Percentiles rank a stretch among this genome's conserved stretches.
Conservation (phyloP, 2,113 vertebrate genomes). For the Apaloderma vittatum region DNA sequence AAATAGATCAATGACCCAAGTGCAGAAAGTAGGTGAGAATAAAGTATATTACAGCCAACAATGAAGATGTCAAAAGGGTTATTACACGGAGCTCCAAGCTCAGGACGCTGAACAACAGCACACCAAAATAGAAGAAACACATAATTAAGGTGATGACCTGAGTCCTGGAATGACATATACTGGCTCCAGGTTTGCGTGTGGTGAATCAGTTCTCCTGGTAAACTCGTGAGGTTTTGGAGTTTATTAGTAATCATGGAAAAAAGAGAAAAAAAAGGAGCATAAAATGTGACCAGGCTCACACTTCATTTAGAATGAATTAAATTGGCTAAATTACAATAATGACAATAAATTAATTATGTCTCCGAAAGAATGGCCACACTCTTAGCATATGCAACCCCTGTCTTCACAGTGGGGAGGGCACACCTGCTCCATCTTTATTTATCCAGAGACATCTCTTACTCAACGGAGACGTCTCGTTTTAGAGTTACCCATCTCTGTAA, state of each 20-base stretch:
- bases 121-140: not conserved
- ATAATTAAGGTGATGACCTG: not conserved
- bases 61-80: not conserved
- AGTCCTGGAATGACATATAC: not conserved
- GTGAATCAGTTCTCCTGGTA: not conserved
- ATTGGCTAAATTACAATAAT: not conserved
- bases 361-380: not conserved
- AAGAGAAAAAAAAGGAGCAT: not conserved
- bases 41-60: not conserved
- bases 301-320: not conserved
- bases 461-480: rapidly evolving
- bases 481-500: not conserved
- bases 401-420: not conserved
- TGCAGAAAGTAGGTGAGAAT: not conserved
- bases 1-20: not conserved
- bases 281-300: not conserved
- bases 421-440: not conserved
- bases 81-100: not conserved
- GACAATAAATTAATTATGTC: not conserved
- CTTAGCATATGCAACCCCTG: not conserved
- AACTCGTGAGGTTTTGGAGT: not conserved
- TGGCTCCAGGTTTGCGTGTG: not conserved
- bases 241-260: not conserved
- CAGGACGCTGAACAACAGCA: not conserved
- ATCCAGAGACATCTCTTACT: not conserved